phyloP scores from a whole-genome alignment of 2,113 vertebrate species.

The Engraulis encrasicolus region DNA sequence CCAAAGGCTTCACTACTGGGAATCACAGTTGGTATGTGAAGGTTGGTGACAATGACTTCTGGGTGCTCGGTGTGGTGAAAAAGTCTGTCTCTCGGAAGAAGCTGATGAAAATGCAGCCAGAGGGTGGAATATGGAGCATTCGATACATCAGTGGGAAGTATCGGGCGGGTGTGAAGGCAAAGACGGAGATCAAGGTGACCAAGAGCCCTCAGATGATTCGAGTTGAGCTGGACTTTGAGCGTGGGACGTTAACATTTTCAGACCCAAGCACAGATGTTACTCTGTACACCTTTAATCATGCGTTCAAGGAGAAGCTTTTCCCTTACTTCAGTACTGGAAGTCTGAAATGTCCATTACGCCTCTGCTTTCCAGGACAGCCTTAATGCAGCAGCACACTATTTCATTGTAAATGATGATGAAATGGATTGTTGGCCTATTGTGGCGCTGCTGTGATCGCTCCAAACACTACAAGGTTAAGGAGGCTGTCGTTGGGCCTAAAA shows the following conservation, averaged over 20 bases:
- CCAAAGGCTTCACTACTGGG: not conserved
- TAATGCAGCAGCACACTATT: not conserved
- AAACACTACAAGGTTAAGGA: no score
- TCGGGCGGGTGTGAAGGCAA: not conserved
- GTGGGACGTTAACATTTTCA: not conserved
- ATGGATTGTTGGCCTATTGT: no score
- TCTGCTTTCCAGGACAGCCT: not conserved
- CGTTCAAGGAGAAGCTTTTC: not conserved
- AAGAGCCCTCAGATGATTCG: not conserved
- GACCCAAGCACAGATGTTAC: not conserved
- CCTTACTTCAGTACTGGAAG: not conserved
- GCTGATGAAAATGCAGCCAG: not conserved
- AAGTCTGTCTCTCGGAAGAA: not conserved
- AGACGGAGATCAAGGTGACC: not conserved
- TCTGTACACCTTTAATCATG: not conserved
- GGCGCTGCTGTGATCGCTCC: no score
- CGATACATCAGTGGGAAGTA: not conserved
- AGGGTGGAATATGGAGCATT: not conserved
- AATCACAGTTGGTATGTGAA: not conserved
- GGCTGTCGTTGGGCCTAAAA: no score
- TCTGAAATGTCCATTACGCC: constrained; percentile 2
- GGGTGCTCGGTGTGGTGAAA: not conserved
- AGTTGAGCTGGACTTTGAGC: not conserved
- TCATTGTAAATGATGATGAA: no score
- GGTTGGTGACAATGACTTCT: not conserved